Evolutionary conservation across 1,140 invertebrate genomes (phyloP).

Genomic region (Anastrepha ludens): DNA sequence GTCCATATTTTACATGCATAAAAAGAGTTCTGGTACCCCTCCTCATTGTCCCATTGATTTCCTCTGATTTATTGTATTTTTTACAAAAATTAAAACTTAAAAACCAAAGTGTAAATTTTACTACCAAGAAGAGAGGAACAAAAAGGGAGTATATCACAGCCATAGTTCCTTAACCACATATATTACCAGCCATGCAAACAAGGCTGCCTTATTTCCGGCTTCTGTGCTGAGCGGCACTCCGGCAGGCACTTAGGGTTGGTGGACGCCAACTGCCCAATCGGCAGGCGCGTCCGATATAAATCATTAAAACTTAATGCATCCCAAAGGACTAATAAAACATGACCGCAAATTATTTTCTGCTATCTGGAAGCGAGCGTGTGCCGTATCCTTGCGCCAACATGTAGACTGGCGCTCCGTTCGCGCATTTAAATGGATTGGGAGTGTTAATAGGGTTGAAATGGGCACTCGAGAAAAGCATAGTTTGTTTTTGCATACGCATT

Average conservation of each 20-base stretch:
- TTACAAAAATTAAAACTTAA: conserved; percentile 23
- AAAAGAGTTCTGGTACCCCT: too few relatives aligned
- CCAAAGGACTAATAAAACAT: conserved; percentile 56
- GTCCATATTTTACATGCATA: too few relatives aligned
- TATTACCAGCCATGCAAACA: conserved; percentile 21
- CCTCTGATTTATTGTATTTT: neutral
- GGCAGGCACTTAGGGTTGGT: conserved; percentile 18
- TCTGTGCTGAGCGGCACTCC: neutral
- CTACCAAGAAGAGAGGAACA: neutral
- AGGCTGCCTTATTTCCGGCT: neutral
- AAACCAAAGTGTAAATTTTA: conserved; percentile 19
- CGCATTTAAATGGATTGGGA: conserved; percentile 42
- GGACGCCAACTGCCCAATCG: conserved; percentile 14
- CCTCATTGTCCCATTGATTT: too few relatives aligned
- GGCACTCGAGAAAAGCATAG: neutral
- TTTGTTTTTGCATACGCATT: too few relatives aligned
- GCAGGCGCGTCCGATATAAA: conserved; percentile 51
- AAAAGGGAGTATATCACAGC: neutral
- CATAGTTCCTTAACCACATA: neutral
- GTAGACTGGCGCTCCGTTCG: neutral
- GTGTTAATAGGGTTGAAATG: conserved; percentile 24
- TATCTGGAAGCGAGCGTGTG: conserved; percentile 34
- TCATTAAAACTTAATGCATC: conserved; percentile 57
- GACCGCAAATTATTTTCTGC: conserved; percentile 56
- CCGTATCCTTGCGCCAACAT: neutral